These are phyloP conservation scores for Agelastica alni DNA, from an alignment of 2,888 invertebrate genomes.

Conservation along the genomic window DNA sequence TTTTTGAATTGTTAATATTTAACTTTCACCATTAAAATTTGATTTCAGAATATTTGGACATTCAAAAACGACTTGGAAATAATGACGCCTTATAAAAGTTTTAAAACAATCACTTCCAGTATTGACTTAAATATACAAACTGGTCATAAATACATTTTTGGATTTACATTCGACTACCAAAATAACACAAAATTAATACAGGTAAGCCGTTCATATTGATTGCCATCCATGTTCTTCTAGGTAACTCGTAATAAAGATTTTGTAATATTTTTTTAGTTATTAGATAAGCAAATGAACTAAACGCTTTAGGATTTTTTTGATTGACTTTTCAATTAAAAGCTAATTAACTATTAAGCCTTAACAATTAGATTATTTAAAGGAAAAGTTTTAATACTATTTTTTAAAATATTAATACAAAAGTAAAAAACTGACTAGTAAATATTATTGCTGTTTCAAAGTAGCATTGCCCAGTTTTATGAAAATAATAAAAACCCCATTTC, in stretches of 20 bases:
- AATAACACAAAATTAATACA: slow-evolving; percentile 56
- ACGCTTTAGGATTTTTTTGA: background rate
- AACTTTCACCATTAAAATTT: slow-evolving; percentile 1
- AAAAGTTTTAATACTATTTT: too few relatives aligned
- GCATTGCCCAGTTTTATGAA: background rate
- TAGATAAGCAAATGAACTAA: too few relatives aligned
- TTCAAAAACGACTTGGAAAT: slow-evolving; percentile 64
- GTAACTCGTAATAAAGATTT: too few relatives aligned
- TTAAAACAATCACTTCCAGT: slow-evolving; percentile 59
- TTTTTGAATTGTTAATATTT: background rate
- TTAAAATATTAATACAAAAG: too few relatives aligned
- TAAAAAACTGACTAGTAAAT: too few relatives aligned
- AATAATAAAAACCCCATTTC: too few relatives aligned
- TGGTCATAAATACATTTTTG: slow-evolving; percentile 57
- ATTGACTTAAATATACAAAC: slow-evolving; percentile 59
- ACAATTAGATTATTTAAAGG: background rate
- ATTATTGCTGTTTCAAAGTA: background rate
- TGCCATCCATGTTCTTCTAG: too few relatives aligned
- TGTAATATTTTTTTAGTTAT: too few relatives aligned
- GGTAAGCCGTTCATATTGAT: too few relatives aligned
- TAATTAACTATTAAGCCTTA: background rate
- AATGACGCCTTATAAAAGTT: slow-evolving; percentile 60
- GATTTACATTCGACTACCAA: slow-evolving; percentile 57
- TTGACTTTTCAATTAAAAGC: background rate
- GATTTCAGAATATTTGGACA: slow-evolving; percentile 55